Evolutionary conservation across 2,888 invertebrate genomes (phyloP).

Genomic region (Calameuta idolon): DNA sequence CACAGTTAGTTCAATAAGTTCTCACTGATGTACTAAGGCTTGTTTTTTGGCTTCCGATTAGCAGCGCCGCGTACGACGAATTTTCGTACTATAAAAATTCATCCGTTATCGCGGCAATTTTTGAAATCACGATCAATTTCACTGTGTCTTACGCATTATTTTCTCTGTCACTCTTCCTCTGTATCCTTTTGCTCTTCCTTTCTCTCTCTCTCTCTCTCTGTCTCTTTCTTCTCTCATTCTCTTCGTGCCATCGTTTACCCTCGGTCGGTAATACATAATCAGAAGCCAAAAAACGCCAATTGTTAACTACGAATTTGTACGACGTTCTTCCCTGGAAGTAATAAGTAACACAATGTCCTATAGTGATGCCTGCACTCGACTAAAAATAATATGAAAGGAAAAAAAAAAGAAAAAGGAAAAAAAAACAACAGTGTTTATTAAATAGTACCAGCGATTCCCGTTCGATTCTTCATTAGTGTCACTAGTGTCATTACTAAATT

Average conservation of each 20-base stretch:
- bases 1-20: slow-evolving; percentile 30
- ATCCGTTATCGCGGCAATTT: background rate
- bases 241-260: slow-evolving; percentile 24
- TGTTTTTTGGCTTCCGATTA: slow-evolving; percentile 41
- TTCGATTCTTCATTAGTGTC: background rate
- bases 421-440: background rate
- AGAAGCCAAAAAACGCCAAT: slow-evolving; percentile 46
- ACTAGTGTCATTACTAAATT: slow-evolving; percentile 1
- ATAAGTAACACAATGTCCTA: background rate
- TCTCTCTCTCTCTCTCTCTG: background rate
- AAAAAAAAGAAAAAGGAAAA: background rate
- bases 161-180: background rate
- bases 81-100: slow-evolving; percentile 1
- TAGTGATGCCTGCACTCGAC: slow-evolving; percentile 5
- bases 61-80: slow-evolving; percentile 11
- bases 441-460: background rate
- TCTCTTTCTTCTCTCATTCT: background rate
- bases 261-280: slow-evolving; percentile 21
- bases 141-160: background rate
- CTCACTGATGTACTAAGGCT: slow-evolving; percentile 31
- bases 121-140: background rate
- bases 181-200: background rate
- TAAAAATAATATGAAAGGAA: background rate
- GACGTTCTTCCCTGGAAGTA: background rate
- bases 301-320: background rate